Evolutionary conservation across 2,113 vertebrate genomes (phyloP).

Genomic region (Neopipo cinnamomea): DNA sequence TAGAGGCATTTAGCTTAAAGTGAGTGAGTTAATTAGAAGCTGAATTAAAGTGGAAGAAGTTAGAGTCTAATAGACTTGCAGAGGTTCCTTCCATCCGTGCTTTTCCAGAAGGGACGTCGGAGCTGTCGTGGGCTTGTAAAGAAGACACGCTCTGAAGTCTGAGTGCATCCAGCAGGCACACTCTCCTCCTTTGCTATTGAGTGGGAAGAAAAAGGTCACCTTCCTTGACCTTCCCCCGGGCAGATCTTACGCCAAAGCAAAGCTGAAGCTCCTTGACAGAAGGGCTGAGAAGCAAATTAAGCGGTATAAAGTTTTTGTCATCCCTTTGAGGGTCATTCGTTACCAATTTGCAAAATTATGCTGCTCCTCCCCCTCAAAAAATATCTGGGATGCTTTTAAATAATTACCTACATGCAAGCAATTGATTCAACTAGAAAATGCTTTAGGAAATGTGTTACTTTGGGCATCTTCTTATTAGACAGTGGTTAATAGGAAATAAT

Average conservation of each 20-base stretch:
- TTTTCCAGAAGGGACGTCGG: not conserved
- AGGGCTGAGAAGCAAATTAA: not conserved
- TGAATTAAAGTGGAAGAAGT: not conserved
- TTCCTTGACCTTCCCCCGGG: not conserved
- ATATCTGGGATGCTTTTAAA: not conserved
- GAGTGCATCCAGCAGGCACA: not conserved
- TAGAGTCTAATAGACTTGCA: not conserved
- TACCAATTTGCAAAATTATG: not conserved
- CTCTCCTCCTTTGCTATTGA: not conserved
- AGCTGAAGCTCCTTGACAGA: not conserved
- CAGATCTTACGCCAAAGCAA: not conserved
- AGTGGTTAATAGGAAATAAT: not conserved
- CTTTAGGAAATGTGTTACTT: not conserved
- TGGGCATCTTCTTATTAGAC: not conserved
- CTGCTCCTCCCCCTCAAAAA: accelerated
- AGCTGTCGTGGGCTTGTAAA: not conserved
- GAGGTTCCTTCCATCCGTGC: not conserved
- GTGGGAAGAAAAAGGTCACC: not conserved
- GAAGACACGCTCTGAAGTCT: not conserved
- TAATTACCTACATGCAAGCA: conserved; percentile 12
- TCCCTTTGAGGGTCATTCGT: not conserved
- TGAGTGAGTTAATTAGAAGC: not conserved
- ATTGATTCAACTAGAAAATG: not conserved
- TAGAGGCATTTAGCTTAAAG: not conserved
- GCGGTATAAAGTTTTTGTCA: not conserved